A percentile compares a stretch with the other conserved stretches of the same genome.
These are phyloP conservation scores for Acromyrmex echinatior DNA, from an alignment of 1,140 invertebrate species.

Conservation along the genomic window DNA sequence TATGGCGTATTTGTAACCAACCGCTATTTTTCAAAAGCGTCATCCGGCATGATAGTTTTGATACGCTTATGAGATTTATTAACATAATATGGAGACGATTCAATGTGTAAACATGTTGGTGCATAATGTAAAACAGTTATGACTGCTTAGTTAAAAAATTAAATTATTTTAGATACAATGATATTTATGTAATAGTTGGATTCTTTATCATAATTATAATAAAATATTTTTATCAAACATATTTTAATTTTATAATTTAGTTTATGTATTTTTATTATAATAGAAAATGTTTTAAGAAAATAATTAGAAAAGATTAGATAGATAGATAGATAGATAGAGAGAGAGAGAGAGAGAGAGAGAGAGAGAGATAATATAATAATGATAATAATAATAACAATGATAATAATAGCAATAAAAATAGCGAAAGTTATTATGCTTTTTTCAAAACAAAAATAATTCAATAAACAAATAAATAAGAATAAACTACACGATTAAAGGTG, in stretches of 20 bases:
- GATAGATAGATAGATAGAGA: neutral
- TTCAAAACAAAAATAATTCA: no score
- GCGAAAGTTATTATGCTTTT: neutral
- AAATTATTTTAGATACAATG: neutral
- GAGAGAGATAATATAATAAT: neutral
- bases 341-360: neutral
- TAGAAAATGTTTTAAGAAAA: neutral
- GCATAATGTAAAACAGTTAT: neutral
- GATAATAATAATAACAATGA: neutral
- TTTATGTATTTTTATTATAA: neutral
- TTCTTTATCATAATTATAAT: neutral
- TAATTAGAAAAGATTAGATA: neutral
- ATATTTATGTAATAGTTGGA: neutral
- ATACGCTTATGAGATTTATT: conserved; percentile 21
- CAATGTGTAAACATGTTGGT: neutral
- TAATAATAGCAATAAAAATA: neutral
- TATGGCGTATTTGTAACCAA: conserved; percentile 18
- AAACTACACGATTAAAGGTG: no score
- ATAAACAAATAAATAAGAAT: no score
- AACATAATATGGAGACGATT: neutral
- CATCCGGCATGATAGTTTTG: conserved; percentile 37
- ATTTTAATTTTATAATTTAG: neutral
- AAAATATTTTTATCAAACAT: neutral
- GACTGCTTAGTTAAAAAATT: neutral
- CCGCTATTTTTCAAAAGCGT: conserved; percentile 68